Conservation (phyloP, 1,140 invertebrate genomes). For the Anoplophora glabripennis region DNA sequence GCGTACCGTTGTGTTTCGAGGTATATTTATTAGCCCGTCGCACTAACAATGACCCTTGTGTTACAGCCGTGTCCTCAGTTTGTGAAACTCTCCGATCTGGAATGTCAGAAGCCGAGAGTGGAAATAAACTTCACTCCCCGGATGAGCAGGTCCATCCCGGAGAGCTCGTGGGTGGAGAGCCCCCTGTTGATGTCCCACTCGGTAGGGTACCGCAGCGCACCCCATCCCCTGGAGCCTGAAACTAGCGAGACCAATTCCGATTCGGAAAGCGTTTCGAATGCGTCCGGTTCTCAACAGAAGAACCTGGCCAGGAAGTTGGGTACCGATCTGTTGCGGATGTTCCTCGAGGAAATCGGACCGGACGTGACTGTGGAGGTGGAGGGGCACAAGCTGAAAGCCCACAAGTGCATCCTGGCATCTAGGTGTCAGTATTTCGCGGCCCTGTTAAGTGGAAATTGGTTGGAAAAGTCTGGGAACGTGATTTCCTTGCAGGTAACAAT, state of each 20-base stretch:
- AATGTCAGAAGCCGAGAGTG: slow-evolving; percentile 41
- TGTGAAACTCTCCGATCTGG: slow-evolving; percentile 45
- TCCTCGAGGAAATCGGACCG: slow-evolving; percentile 75
- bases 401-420: slow-evolving; percentile 86
- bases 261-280: slow-evolving; percentile 18
- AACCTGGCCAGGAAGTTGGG: slow-evolving; percentile 62
- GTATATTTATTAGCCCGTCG: not conserved
- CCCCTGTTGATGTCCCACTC: slow-evolving; percentile 59
- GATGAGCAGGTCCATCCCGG: slow-evolving; percentile 53
- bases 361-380: slow-evolving; percentile 80
- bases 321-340: slow-evolving; percentile 84
- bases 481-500: slow-evolving; percentile 56
- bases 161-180: slow-evolving; percentile 64
- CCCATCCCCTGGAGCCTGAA: slow-evolving; percentile 43
- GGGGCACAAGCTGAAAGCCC: slow-evolving; percentile 75
- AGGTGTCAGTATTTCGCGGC: slow-evolving; percentile 89
- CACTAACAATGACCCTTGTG: slow-evolving; percentile 6
- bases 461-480: slow-evolving; percentile 74
- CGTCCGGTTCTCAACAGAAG: slow-evolving; percentile 42
- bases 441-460: slow-evolving; percentile 79
- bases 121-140: slow-evolving; percentile 40
- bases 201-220: slow-evolving; percentile 50
- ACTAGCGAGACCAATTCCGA: slow-evolving; percentile 25
- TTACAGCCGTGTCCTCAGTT: slow-evolving; percentile 37
- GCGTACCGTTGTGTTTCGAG: not conserved